Evolutionary conservation across 2,888 invertebrate genomes (phyloP).

Genomic region (Tenthredo livida): DNA sequence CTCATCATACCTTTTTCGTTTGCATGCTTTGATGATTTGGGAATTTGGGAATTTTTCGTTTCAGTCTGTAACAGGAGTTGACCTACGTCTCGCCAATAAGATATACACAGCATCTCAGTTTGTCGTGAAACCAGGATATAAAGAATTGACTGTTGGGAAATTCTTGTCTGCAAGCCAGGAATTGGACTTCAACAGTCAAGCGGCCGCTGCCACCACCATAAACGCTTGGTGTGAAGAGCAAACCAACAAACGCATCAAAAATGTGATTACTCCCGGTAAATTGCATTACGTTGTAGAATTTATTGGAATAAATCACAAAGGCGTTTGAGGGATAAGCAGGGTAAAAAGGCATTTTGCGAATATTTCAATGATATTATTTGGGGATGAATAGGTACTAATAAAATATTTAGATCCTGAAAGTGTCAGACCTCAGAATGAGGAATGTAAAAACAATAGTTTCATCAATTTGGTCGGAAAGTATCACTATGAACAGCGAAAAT

Average conservation of each 20-base stretch:
- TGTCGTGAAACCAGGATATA: slow-evolving; percentile 79
- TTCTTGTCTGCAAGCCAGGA: slow-evolving; percentile 84
- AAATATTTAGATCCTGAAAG: too few relatives aligned
- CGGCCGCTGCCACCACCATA: slow-evolving; percentile 80
- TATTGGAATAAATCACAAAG: neutral
- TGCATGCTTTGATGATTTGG: slow-evolving; percentile 52
- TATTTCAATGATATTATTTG: too few relatives aligned
- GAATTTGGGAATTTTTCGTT: slow-evolving; percentile 51
- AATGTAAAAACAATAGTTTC: too few relatives aligned
- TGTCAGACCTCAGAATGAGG: too few relatives aligned
- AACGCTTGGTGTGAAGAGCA: slow-evolving; percentile 90
- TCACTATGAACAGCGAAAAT: too few relatives aligned
- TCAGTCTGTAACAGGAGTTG: slow-evolving; percentile 79
- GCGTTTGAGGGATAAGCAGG: too few relatives aligned
- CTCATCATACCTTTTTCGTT: neutral
- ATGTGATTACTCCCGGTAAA: slow-evolving; percentile 83
- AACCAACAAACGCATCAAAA: slow-evolving; percentile 90
- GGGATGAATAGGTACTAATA: too few relatives aligned
- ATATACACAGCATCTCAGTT: slow-evolving; percentile 82
- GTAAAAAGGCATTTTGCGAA: too few relatives aligned
- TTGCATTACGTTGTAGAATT: neutral
- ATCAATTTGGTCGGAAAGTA: too few relatives aligned
- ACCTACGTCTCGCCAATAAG: slow-evolving; percentile 86
- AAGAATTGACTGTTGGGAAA: slow-evolving; percentile 81
- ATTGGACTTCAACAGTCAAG: slow-evolving; percentile 81